A percentile compares a stretch with the other conserved stretches of the same genome.
Conservation (phyloP, 2,113 vertebrate species). For the Arizona elegans region DNA sequence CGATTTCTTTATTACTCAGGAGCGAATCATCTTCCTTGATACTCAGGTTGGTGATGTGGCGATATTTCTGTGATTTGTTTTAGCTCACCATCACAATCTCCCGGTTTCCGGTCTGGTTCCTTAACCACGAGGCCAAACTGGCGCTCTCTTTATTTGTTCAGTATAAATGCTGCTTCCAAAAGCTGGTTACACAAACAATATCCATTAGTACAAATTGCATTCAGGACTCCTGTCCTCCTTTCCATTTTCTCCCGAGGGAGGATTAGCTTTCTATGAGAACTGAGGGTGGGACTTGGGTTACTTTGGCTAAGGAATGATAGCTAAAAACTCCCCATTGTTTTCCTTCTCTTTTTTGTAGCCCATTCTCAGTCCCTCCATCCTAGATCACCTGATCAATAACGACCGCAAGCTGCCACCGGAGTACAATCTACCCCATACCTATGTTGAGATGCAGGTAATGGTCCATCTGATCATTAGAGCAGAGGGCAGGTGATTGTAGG, state of each 20-base stretch:
- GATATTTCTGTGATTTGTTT: background rate
- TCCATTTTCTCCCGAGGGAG: background rate
- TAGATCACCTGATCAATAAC: conserved; percentile 92
- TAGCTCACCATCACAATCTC: background rate
- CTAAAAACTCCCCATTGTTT: background rate
- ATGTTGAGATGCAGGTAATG: conserved; percentile 91
- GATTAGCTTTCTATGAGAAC: background rate
- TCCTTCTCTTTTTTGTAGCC: conserved; percentile 67
- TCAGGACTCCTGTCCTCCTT: background rate
- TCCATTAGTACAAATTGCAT: background rate
- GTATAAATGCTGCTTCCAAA: background rate
- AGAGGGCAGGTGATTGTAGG: too few species aligned
- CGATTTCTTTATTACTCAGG: conserved; percentile 92
- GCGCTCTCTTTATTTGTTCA: background rate
- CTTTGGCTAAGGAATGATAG: background rate
- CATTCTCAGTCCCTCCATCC: conserved; percentile 85
- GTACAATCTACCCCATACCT: conserved; percentile 89
- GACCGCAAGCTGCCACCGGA: conserved; percentile 89
- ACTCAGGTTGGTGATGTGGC: conserved; percentile 77
- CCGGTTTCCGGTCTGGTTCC: background rate
- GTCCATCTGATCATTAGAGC: background rate
- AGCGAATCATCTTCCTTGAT: conserved; percentile 90
- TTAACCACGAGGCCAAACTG: background rate
- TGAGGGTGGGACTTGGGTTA: too few species aligned
- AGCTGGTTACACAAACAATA: background rate